Evolutionary conservation across 1,140 invertebrate species (phyloP).

Genomic region (Scaptomyza montana): DNA sequence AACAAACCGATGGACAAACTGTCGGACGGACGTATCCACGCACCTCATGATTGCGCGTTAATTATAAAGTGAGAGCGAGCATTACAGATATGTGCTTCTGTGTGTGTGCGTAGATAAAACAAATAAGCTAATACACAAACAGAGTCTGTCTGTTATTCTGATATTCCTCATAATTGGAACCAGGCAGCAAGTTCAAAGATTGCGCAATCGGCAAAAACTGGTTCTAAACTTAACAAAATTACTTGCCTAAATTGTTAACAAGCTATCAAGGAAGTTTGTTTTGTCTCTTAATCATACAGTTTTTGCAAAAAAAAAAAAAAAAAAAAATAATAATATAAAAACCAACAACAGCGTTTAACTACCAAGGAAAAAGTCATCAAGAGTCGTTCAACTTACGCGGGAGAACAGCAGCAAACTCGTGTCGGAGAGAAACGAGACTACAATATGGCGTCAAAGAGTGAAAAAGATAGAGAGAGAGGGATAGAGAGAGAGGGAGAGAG

Average conservation of each 20-base stretch:
- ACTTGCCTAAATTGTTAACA: slow-evolving; percentile 76
- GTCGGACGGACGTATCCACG: slow-evolving; percentile 40
- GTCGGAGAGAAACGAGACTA: slow-evolving; percentile 15
- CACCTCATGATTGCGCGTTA: slow-evolving; percentile 81
- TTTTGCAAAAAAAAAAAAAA: slow-evolving; percentile 18
- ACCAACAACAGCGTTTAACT: slow-evolving; percentile 18
- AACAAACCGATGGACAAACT: slow-evolving; percentile 14
- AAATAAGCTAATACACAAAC: slow-evolving; percentile 40
- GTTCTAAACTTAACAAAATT: slow-evolving; percentile 70
- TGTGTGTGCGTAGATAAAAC: slow-evolving; percentile 44
- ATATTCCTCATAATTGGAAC: slow-evolving; percentile 31
- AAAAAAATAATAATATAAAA: slow-evolving; percentile 36
- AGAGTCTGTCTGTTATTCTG: slow-evolving; percentile 32
- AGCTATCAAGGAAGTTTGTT: slow-evolving; percentile 75
- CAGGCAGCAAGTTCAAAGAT: slow-evolving; percentile 50
- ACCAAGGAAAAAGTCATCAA: slow-evolving; percentile 74
- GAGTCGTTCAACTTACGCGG: slow-evolving; percentile 69
- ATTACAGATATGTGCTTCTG: slow-evolving; percentile 31
- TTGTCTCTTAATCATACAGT: slow-evolving; percentile 25
- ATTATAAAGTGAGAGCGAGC: slow-evolving; percentile 68
- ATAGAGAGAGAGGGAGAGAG: not conserved
- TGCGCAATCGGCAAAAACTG: slow-evolving; percentile 62
- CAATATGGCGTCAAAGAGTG: not conserved
- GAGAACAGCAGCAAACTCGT: slow-evolving; percentile 20
- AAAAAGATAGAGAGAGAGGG: not conserved